phyloP scores from a whole-genome alignment of 2,113 vertebrate species.

The Chascanopsetta lugubris region DNA sequence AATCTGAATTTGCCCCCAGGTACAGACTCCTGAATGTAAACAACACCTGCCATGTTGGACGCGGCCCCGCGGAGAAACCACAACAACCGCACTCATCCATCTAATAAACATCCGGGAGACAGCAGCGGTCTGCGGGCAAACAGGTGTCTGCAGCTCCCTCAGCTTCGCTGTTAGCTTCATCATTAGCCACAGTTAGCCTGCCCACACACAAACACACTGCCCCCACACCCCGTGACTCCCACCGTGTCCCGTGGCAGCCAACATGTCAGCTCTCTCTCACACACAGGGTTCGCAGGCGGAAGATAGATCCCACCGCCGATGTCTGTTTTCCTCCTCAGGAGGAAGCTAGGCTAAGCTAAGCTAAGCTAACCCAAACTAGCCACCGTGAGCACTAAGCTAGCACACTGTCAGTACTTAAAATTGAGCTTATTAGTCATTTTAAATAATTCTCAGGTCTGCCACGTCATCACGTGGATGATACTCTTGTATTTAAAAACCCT shows the following conservation, averaged over 20 bases:
- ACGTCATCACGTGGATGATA: neutral
- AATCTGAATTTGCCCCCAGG: neutral
- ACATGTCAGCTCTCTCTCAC: neutral
- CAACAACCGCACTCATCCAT: too few species aligned
- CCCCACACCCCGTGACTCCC: conserved; percentile 53
- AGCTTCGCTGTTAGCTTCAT: neutral
- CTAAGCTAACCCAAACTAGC: neutral
- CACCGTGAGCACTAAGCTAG: neutral
- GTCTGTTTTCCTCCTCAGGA: neutral
- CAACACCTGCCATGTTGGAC: neutral
- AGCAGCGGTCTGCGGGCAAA: neutral
- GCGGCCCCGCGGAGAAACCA: too few species aligned
- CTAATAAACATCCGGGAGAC: too few species aligned
- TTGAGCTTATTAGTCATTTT: neutral
- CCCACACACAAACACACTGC: neutral
- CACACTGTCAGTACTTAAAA: neutral
- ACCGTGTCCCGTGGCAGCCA: conserved; percentile 30
- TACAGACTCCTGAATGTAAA: neutral
- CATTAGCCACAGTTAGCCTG: neutral
- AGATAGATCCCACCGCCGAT: neutral
- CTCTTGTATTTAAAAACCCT: neutral
- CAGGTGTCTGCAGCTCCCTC: neutral
- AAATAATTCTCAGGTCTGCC: neutral
- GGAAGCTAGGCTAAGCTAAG: conserved; percentile 11
- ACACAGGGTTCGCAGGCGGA: conserved; percentile 1